These are phyloP conservation scores for Agapostemon virescens DNA, from an alignment of 2,888 invertebrate genomes.

Conservation along the genomic window DNA sequence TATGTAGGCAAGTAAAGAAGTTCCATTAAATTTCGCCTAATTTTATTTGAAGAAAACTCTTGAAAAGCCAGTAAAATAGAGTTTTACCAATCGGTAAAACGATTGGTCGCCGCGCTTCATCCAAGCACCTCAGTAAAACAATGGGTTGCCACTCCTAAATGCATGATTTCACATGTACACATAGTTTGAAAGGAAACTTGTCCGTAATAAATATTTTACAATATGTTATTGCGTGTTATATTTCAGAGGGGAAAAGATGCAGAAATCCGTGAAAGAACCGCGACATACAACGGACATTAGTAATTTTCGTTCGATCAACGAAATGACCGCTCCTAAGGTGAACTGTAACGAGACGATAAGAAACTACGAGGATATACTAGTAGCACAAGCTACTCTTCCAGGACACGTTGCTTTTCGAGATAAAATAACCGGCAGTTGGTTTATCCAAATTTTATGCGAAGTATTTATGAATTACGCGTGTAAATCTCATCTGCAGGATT, in stretches of 20 bases:
- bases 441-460: conserved; percentile 82
- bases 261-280: conserved; percentile 54
- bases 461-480: conserved; percentile 79
- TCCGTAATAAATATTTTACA: not conserved
- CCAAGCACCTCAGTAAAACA: no score
- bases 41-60: not conserved
- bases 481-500: conserved; percentile 70
- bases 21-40: no score
- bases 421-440: conserved; percentile 83
- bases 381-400: conserved; percentile 81
- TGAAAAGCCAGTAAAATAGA: no score
- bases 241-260: conserved; percentile 66
- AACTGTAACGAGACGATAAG: conserved; percentile 54
- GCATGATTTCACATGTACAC: no score
- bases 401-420: conserved; percentile 83
- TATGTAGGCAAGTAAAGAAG: conserved; percentile 79
- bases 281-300: conserved; percentile 57
- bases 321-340: not conserved
- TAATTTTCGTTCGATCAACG: not conserved
- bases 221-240: not conserved
- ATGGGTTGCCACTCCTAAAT: no score
- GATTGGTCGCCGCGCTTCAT: no score
- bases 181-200: no score
- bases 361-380: conserved; percentile 82
- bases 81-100: no score